These are phyloP conservation scores for Diadumene lineata DNA, from an alignment of 92 coral and sea anemone genomes.

Conservation along the genomic window DNA sequence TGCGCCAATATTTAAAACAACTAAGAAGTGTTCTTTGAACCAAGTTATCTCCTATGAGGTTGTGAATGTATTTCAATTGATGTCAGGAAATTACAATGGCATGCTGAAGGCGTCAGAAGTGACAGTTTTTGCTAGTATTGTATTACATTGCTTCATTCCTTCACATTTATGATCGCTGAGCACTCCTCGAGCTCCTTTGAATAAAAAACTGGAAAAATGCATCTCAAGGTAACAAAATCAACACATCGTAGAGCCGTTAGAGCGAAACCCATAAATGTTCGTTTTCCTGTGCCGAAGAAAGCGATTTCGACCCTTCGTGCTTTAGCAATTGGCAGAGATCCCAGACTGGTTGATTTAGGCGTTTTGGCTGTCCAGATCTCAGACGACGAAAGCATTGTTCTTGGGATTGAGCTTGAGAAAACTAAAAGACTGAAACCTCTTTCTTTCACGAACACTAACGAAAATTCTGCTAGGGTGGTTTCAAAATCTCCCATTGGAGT, in stretches of 20 bases:
- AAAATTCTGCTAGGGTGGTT: slow-evolving; percentile 13
- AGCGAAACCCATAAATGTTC: slow-evolving; percentile 63
- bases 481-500: slow-evolving; percentile 3
- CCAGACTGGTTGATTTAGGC: slow-evolving; percentile 78
- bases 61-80: neutral
- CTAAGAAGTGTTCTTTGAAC: neutral
- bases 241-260: slow-evolving; percentile 14
- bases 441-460: slow-evolving; percentile 4
- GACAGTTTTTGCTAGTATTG: slow-evolving; percentile 32
- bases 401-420: slow-evolving; percentile 71
- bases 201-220: slow-evolving; percentile 30
- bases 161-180: slow-evolving; percentile 18
- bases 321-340: slow-evolving; percentile 80
- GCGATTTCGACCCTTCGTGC: slow-evolving; percentile 77
- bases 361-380: slow-evolving; percentile 85
- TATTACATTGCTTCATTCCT: slow-evolving; percentile 42
- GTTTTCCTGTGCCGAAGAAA: slow-evolving; percentile 70
- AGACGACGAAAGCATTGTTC: slow-evolving; percentile 85
- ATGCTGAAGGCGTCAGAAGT: slow-evolving; percentile 28
- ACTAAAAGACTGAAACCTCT: slow-evolving; percentile 33
- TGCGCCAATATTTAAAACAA: slow-evolving; percentile 45
- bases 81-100: slow-evolving; percentile 1
- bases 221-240: slow-evolving; percentile 30
- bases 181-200: slow-evolving; percentile 11
- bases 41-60: neutral